A percentile compares a stretch with the other conserved stretches of the same genome.
Evolutionary conservation across 2,888 invertebrate species (phyloP).

Genomic region (Clusia tigrina): DNA sequence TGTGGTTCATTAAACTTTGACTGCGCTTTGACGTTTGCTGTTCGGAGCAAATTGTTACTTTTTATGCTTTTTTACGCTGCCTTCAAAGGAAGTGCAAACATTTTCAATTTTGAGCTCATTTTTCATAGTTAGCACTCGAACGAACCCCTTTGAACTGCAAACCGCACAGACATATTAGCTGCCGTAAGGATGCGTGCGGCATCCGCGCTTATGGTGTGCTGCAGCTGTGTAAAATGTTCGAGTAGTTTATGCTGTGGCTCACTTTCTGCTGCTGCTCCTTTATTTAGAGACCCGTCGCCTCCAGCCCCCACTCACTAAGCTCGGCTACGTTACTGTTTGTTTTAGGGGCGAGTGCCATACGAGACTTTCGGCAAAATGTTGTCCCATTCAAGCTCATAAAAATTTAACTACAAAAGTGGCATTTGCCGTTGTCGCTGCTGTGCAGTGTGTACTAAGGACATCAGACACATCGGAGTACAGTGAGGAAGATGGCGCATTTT

Average conservation of each 20-base stretch:
- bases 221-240: no score
- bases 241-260: background rate
- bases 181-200: background rate
- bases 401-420: constrained; percentile 14
- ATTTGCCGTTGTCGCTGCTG: constrained; percentile 11
- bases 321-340: no score
- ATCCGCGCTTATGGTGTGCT: no score
- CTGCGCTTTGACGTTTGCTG: background rate
- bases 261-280: background rate
- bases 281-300: no score
- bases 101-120: no score
- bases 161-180: background rate
- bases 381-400: constrained; percentile 28
- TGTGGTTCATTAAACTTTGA: background rate
- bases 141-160: background rate
- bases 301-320: no score
- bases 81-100: no score
- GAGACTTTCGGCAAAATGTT: background rate
- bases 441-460: constrained; percentile 12
- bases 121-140: no score
- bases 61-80: no score
- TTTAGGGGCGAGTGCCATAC: background rate
- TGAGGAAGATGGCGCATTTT: no score
- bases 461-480: constrained; percentile 33
- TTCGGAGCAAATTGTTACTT: background rate